phyloP scores from a whole-genome alignment of 2,888 invertebrate genomes.

The Rhyacophila evoluta region DNA sequence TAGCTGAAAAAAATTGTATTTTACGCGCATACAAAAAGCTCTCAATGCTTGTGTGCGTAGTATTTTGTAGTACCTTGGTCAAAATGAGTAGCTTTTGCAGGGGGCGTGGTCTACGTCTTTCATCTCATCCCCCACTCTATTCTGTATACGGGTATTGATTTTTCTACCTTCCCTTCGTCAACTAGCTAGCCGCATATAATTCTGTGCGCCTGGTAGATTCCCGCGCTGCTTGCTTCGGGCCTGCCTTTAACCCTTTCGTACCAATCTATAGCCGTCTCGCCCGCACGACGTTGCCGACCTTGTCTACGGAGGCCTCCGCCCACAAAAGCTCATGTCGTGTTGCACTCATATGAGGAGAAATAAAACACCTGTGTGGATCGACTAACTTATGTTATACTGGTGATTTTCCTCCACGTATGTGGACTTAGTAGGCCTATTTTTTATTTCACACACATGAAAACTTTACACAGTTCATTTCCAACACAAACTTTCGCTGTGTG shows the following conservation, averaged over 20 bases:
- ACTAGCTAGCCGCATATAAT: conserved; percentile 40
- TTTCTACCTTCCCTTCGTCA: conserved; percentile 58
- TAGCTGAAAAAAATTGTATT: background rate
- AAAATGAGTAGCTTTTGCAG: background rate
- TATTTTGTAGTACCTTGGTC: background rate
- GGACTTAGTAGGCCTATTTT: background rate
- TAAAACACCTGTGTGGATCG: conserved; percentile 10
- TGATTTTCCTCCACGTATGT: background rate
- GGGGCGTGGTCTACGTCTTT: conserved; percentile 37
- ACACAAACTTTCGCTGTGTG: too few relatives aligned
- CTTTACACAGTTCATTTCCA: too few relatives aligned
- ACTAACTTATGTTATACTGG: conserved; percentile 6
- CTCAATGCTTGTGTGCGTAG: background rate
- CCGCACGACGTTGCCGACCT: conserved; percentile 27
- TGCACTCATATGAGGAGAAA: background rate
- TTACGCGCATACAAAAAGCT: background rate
- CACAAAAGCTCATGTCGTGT: conserved; percentile 29
- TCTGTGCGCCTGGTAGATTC: conserved; percentile 65
- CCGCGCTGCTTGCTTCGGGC: conserved; percentile 59
- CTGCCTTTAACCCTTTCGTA: conserved; percentile 51
- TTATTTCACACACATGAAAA: conserved; percentile 7
- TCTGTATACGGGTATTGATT: conserved; percentile 53
- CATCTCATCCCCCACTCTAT: conserved; percentile 35
- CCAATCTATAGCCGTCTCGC: background rate
- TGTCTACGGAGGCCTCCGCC: background rate